Base-by-base conservation (phyloP, 1,140 invertebrate species). In the Neotoxoptera formosana region DNA sequence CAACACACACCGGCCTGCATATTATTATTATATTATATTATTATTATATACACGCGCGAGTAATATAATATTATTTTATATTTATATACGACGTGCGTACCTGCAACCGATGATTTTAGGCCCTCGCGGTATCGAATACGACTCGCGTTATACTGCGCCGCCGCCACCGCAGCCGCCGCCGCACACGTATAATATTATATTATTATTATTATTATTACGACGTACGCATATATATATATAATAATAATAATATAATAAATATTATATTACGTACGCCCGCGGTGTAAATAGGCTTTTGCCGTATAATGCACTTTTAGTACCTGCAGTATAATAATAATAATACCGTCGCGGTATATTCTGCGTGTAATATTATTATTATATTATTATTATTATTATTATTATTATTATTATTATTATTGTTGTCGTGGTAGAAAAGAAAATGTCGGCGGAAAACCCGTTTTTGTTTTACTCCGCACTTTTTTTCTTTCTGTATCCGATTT, bases 161-260 rank as follows among this genome's bases (percentile, higher is more conserved):
- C 60, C 53, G 25, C 25, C 51, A 53, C 48, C 21, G 21, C 25
- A 25, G 56, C 21, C 56, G 56, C 9, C 60, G 60, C 60, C 60
- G 30, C 11, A 14, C 30, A 14, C 60, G 60, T 67, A 67, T n/a
- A n/a, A n/a, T n/a, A n/a, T n/a, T n/a, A n/a, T 67, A 56, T 56
- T 56, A 53, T 53, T 53, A 53, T 53, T 53, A 53, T 23, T 21
- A 25, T 23, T 67, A n/a, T 76, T 76, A 76, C 60, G 60, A 76
- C 60, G 60, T 34, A 3, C 81, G 81, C 36, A 36, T 34, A 34
- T n/a, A n/a, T 7, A 21, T n/a, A 34, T 81, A 81, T 81, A 20
- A 60, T 60, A 60, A 60, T 60, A 30, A n/a, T 76, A 76, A n/a
- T 76, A 76, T 76, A 76, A 76, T 76, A 76, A 76, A 76, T 76